Evolutionary conservation across 2,113 vertebrate genomes (phyloP), one percentile per base, ranked within the genome.

Genomic region (Penelope pileata): DNA sequence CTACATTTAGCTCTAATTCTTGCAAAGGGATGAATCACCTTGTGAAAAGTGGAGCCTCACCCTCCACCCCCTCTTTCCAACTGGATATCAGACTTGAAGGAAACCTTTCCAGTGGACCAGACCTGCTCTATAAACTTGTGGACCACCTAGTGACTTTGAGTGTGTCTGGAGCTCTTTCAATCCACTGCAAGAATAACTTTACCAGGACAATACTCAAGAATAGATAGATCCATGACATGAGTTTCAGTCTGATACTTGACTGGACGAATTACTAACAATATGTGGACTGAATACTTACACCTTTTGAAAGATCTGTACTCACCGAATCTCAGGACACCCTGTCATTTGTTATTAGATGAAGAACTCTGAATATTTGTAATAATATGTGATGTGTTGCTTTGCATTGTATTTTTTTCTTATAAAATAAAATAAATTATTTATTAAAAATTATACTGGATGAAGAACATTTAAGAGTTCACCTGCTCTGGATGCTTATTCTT

Each of bases 11-110:
- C 89, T 97, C 96, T 96, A 96, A 96, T 97, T 97, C 96, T 97
- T 97, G 94, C 94, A 83, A 96, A 97, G 94, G 95, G 93, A 94
- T 0, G 94, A 97, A 97, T 96, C 96, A 96, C 95, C 96, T 90
- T 95, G 94, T 96, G 96, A 96, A 96, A 96, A 96, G 96, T 97
- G 96, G 96, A 97, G 95, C 96, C 92, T 97, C 93, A 93, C 87
- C 50, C 95, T 92, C 88, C 95, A 96, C 94, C 91, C 96, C 51
- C 88, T 96, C 95, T 96, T 97, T 96, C 96, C 96, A 92, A 93
- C 90, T 96, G 97, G 97, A 96, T 96, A 96, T 96, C 96, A 97
- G 90, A 96, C 95, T 96, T 96, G 96, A 97, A 97, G 93, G 95
- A 93, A 96, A 76, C 93, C 62, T 89, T 96, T 91, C 94, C 92